A percentile compares a stretch with the other conserved stretches of the same genome.
These are phyloP conservation scores for Turritopsis dohrnii DNA, from an alignment of 30 jellyfish, hydroid and myxozoan genomes.

Conservation along the genomic window DNA sequence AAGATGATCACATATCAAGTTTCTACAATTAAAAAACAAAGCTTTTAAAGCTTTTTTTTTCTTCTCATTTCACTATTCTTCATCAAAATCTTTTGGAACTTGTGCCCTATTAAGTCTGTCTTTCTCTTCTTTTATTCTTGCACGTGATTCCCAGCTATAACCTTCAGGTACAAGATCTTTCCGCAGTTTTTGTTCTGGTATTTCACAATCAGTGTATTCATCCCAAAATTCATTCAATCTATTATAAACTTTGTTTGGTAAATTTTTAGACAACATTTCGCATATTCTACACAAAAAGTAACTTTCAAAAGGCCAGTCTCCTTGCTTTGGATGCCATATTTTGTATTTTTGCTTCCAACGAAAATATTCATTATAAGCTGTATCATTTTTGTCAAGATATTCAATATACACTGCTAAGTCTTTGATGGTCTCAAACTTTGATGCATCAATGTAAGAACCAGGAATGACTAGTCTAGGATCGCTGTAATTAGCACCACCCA, in stretches of 20 bases:
- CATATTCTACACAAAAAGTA: conserved; percentile 83
- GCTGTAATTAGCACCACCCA: conserved; percentile 79
- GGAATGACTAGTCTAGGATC: conserved; percentile 78
- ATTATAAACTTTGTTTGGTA: conserved; percentile 23
- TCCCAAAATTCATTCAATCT: conserved; percentile 66
- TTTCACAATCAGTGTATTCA: conserved; percentile 39
- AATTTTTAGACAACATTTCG: conserved; percentile 36
- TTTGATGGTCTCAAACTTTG: conserved; percentile 50
- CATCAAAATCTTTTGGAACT: conserved; percentile 39
- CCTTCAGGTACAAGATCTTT: conserved; percentile 29
- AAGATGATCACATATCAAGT: too few relatives aligned
- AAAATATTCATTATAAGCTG: conserved; percentile 91
- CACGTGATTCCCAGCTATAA: conserved; percentile 44
- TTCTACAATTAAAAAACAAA: too few relatives aligned
- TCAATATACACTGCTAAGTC: conserved; percentile 57
- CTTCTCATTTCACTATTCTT: conserved; percentile 20
- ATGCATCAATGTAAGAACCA: conserved; percentile 80
- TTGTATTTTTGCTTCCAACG: conserved; percentile 66
- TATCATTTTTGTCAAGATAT: conserved; percentile 78
- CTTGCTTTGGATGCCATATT: conserved; percentile 53
- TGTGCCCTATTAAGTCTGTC: neutral
- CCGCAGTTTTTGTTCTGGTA: conserved; percentile 20
- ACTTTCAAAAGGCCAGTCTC: conserved; percentile 97
- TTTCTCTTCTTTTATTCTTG: conserved; percentile 14
- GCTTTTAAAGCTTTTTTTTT: too few relatives aligned